Base-by-base conservation (phyloP, 2,113 vertebrate species). In the Herpetotheres cachinnans region DNA sequence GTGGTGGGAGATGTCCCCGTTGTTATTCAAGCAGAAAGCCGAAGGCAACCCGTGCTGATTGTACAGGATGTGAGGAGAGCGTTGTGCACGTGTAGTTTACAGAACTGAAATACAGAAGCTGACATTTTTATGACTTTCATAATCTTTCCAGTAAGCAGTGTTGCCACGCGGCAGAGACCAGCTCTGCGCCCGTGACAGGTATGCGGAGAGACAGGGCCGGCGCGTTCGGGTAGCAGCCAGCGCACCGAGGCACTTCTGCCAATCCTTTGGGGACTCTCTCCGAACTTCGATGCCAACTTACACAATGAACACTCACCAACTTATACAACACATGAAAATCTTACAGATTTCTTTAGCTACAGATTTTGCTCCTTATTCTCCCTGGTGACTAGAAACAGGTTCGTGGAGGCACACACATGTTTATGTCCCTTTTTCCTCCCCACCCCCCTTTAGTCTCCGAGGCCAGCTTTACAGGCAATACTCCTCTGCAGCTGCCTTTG, bases 111-210 rank as follows among this genome's bases (percentile, higher is more conserved):
- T 69, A 81, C 40, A 93, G 90, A 88, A 96, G 88, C 36, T 93
- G 96, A 91, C 34, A 19, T 89, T 93, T 96, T 97, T 95, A 97
- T 94, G 77, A 42, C 80, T 97, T 94, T 80, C 70, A 72, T 86
- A 93, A 98, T 94, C 78, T 96, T 34, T 81, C 42, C 76, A 89
- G 80, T 12, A 76, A 90, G 86, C 42, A 16, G 42, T 0, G 0
- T 15, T 70, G 40, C 54, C 54, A 27, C 5, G 0, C 5, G 0
- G 52, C 86, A 42, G 24, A 40, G 26, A 6, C 62, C 1, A 2
- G 36, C 65, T 61, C 82, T 10, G 16, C 1, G 7, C 77, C 70
- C 9, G 5, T 46, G 80, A 82, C 47, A 89, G 83, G 38, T 21
- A 66, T 24, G 29, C 1, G 30, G 40, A 49, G 55, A 42, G 78